A percentile compares a stretch with the other conserved stretches of the same genome.
Conservation (phyloP, 2,888 invertebrate species). For the Dynastes hyllus region DNA sequence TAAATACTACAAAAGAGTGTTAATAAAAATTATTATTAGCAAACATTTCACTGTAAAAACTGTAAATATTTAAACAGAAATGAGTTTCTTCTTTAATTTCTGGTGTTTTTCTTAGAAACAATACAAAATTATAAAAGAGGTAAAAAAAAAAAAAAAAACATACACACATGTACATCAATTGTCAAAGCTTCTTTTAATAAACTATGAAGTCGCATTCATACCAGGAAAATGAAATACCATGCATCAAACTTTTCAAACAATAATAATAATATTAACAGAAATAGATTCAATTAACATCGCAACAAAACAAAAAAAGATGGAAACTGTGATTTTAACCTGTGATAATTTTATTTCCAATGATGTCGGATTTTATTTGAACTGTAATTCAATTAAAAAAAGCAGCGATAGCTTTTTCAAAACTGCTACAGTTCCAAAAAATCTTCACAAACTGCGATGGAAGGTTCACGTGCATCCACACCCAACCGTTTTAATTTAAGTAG, state of each 20-base stretch:
- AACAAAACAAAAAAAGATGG: background rate
- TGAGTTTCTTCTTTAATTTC: background rate
- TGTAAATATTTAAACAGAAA: background rate
- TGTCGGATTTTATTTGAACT: constrained; percentile 2
- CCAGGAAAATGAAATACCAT: background rate
- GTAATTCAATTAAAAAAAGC: background rate
- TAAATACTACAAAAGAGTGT: constrained; percentile 28
- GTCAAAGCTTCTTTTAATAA: constrained; percentile 24
- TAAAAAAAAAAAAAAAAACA: background rate
- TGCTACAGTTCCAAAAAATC: background rate
- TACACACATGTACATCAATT: background rate
- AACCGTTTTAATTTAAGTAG: background rate
- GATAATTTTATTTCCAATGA: constrained; percentile 13
- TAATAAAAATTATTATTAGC: background rate
- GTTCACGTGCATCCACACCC: constrained; percentile 1
- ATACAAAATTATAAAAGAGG: background rate
- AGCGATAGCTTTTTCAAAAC: background rate
- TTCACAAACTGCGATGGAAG: background rate
- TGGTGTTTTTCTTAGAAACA: constrained; percentile 12
- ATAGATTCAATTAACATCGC: background rate
- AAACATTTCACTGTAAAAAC: constrained; percentile 27
- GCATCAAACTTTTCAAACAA: background rate
- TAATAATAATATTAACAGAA: background rate
- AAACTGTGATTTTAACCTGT: constrained; percentile 18
- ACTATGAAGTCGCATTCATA: background rate